Evolutionary conservation across 2,113 vertebrate species (phyloP), one percentile per base, ranked within the genome.

Genomic region (Prionailurus bengalensis): DNA sequence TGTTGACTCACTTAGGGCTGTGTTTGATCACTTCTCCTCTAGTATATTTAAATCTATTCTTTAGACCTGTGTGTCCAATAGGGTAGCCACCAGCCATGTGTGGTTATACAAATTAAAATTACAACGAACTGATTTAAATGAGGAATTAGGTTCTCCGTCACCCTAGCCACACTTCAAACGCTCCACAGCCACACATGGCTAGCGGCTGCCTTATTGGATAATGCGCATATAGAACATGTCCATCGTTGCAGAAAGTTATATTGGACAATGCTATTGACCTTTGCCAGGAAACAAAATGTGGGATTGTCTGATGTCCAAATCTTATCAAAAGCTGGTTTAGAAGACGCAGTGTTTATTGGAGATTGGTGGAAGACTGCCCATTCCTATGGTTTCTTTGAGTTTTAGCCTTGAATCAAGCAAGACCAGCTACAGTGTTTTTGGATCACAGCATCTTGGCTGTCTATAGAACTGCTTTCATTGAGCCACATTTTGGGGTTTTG

Each of bases 261-360:
- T 5, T 42, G 42, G 53, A 36, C n/a, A 51, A 14, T 16, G 4
- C 53, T 42, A 25, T n/a, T 70, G 55, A 53, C 4, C 25, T 90
- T 79, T 14, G 36, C n/a, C 27, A 91, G 84, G 33, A 94, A 84
- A 74, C 25, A 95, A 96, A 83, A 31, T 73, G 48, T 90, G 48
- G 17, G 86, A 8, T 33, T 39, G 31, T 73, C 74, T 13, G 16
- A 31, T 83, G 39, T 53, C 31, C 25, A 33, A 27, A 15, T 92
- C n/a, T 86, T 58, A 71, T 89, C 7, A 33, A 61, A 87, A 92
- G 11, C 14, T 39, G 39, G 16, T 61, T 85, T 12, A 68, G 74
- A 39, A 88, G 36, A 86, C 86, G 58, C 29, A n/a, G 8, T 65
- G 10, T 89, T 87, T 36, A 23, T 3, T n/a, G 66, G 66, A 48